Conservation (phyloP, 2,797 vertebrate genomes). For the Eulemur mongoz region DNA sequence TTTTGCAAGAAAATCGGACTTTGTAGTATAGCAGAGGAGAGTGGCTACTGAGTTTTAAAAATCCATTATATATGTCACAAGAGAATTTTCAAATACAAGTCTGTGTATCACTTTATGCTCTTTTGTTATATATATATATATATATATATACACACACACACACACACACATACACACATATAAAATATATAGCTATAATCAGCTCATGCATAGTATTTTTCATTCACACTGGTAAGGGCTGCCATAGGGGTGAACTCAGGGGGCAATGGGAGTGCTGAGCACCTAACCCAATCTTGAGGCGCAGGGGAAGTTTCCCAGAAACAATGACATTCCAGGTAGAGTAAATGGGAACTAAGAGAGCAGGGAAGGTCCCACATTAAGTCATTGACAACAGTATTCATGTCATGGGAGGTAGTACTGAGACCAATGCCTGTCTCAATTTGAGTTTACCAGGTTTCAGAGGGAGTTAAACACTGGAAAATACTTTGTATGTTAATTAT, state of each 20-base stretch:
- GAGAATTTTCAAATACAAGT: constrained; percentile 28
- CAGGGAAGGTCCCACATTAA: too few relatives aligned
- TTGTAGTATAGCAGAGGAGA: neutral
- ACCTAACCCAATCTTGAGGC: neutral
- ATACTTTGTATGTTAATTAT: neutral
- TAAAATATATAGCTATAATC: neutral
- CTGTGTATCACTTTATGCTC: neutral
- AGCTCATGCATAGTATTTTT: neutral
- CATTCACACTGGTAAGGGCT: neutral
- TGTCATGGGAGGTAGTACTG: neutral
- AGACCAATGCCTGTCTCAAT: neutral
- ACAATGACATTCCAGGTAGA: neutral
- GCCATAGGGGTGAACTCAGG: neutral
- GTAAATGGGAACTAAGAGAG: neutral
- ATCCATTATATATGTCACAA: neutral
- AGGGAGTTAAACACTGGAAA: neutral
- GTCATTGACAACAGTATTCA: neutral
- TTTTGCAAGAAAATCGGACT: neutral
- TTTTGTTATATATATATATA: neutral
- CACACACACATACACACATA: neutral
- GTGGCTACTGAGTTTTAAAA: neutral
- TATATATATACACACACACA: neutral
- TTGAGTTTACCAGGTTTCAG: neutral
- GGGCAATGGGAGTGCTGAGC: neutral
- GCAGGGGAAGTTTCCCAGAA: neutral